phyloP scores from a whole-genome alignment of 30 jellyfish, hydroid and myxozoan species.

The Chrysaora quinquecirrha region DNA sequence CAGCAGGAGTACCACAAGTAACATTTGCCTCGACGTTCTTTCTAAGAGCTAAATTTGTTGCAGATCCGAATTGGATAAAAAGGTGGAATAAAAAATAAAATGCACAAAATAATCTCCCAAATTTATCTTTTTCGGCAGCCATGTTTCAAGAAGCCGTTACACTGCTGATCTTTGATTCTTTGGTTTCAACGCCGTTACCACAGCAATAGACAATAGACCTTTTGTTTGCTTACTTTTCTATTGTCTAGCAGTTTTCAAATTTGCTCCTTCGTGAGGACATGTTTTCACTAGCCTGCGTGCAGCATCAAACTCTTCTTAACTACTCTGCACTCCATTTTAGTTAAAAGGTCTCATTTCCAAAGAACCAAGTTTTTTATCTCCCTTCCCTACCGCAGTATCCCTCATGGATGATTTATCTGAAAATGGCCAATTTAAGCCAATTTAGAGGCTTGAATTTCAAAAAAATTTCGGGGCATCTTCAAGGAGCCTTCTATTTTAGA shows the following conservation, averaged over 20 bases:
- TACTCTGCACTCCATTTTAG: no score
- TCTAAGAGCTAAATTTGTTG: conserved; percentile 35
- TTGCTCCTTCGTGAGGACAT: conserved; percentile 1
- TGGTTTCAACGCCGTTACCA: conserved; percentile 12
- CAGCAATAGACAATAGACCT: conserved; percentile 46
- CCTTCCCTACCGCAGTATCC: no score
- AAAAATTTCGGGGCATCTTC: no score
- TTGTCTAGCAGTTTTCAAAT: conserved; percentile 18
- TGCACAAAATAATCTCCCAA: background rate
- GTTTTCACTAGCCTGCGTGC: no score
- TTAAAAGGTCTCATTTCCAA: no score
- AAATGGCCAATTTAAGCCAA: no score
- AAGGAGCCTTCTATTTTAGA: no score
- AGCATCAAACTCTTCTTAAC: no score
- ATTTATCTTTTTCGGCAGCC: conserved; percentile 3
- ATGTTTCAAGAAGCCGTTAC: conserved; percentile 36
- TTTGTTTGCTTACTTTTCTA: conserved; percentile 16
- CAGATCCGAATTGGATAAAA: background rate
- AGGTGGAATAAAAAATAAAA: background rate
- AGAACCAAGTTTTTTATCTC: no score
- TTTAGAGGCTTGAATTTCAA: no score
- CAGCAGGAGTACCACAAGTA: conserved; percentile 89
- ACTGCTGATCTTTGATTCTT: conserved; percentile 68
- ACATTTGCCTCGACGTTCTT: conserved; percentile 40
- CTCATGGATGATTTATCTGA: no score